These are phyloP conservation scores for Lepidothrix coronata DNA, from an alignment of 2,113 vertebrate species.

Conservation along the genomic window DNA sequence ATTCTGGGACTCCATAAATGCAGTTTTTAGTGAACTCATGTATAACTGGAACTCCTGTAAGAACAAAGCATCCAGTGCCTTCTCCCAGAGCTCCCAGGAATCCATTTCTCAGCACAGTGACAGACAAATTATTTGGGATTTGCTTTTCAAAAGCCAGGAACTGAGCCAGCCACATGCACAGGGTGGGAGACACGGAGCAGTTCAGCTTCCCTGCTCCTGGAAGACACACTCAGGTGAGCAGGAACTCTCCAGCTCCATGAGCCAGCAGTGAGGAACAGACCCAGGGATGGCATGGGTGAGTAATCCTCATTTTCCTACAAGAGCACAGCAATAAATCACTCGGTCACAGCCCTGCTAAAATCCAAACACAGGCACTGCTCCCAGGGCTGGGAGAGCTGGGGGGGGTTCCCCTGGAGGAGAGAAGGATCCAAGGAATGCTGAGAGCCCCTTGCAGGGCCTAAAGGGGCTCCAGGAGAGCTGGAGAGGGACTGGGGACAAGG, in stretches of 20 bases:
- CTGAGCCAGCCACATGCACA: neutral
- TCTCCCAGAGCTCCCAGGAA: neutral
- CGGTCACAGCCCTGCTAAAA: neutral
- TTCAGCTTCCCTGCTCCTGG: neutral
- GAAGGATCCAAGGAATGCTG: neutral
- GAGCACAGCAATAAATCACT: neutral
- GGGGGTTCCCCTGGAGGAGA: neutral
- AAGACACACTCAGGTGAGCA: neutral
- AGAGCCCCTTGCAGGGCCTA: neutral
- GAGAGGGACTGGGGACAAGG: neutral
- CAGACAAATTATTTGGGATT: neutral
- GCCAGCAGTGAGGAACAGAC: neutral
- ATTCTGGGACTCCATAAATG: neutral
- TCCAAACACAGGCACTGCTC: neutral
- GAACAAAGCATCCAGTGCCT: neutral
- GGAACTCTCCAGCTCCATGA: neutral
- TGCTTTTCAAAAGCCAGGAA: neutral
- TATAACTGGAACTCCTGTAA: neutral
- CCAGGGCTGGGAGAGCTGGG: neutral
- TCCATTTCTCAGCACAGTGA: neutral
- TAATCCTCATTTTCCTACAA: neutral
- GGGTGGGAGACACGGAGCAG: neutral
- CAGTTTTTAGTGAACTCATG: neutral
- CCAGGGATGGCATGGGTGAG: neutral
- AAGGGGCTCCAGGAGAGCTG: neutral